Conservation (phyloP, 2,797 vertebrate species). For the Ciconia nigra region DNA sequence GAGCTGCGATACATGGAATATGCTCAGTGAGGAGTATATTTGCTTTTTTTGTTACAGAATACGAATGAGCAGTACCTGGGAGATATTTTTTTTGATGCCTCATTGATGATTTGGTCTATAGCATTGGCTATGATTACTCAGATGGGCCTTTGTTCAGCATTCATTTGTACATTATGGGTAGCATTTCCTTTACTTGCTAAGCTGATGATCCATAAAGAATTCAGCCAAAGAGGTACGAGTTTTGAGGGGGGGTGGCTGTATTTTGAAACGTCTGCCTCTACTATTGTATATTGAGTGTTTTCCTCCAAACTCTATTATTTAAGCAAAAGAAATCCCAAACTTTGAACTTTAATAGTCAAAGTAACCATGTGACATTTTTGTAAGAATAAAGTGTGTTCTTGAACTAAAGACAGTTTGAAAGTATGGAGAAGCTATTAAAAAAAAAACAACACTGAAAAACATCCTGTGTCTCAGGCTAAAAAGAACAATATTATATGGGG, state of each 20-base stretch:
- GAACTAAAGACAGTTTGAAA: neutral
- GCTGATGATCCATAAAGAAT: slow-evolving; percentile 82
- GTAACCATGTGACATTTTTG: neutral
- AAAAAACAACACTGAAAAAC: neutral
- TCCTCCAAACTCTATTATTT: neutral
- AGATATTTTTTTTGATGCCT: slow-evolving; percentile 89
- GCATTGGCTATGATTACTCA: slow-evolving; percentile 83
- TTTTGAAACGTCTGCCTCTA: neutral
- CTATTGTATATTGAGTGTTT: neutral
- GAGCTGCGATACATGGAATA: neutral
- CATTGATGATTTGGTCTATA: slow-evolving; percentile 86
- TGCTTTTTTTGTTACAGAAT: slow-evolving; percentile 73
- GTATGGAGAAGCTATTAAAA: neutral
- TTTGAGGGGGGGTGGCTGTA: neutral
- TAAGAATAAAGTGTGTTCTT: neutral
- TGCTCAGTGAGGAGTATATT: neutral
- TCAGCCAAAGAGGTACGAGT: slow-evolving; percentile 78
- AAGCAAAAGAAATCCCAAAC: neutral
- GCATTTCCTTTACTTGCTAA: slow-evolving; percentile 87
- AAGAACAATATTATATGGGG: neutral
- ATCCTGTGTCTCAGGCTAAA: neutral
- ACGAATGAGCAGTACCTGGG: slow-evolving; percentile 82
- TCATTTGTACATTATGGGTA: slow-evolving; percentile 90
- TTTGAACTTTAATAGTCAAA: neutral
- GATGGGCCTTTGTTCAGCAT: slow-evolving; percentile 88